Evolutionary conservation across 2,113 vertebrate genomes (phyloP).

Genomic region (Bambusicola thoracicus): DNA sequence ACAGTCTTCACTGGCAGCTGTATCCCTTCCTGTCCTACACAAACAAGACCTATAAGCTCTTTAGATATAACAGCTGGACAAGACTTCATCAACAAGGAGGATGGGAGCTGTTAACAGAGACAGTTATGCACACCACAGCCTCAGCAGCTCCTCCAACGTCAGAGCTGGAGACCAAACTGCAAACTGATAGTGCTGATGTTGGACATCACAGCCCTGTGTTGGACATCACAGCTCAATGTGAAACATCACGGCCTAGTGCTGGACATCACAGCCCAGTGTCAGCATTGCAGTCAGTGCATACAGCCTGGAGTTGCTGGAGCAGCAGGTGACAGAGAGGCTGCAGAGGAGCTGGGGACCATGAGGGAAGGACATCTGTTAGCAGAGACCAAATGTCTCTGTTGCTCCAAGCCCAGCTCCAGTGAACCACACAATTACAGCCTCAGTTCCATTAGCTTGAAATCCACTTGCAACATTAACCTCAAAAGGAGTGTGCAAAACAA

Average conservation of each 20-base stretch:
- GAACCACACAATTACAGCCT: slow-evolving; percentile 8
- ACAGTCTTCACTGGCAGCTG: background rate
- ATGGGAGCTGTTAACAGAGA: background rate
- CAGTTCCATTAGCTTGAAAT: slow-evolving; percentile 32
- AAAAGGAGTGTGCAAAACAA: background rate
- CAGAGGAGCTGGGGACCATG: background rate
- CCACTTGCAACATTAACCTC: slow-evolving; percentile 43
- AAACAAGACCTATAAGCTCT: background rate
- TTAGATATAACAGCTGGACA: background rate
- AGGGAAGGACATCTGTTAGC: background rate
- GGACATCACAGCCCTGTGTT: background rate
- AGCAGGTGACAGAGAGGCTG: background rate
- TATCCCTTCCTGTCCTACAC: background rate
- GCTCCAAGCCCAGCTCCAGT: background rate
- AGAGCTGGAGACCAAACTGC: background rate
- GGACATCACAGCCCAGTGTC: background rate
- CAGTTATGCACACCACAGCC: fast-evolving
- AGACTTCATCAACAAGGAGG: background rate
- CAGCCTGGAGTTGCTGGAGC: background rate
- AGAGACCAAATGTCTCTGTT: background rate
- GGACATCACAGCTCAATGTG: background rate
- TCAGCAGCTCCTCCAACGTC: fast-evolving
- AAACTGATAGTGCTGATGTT: background rate
- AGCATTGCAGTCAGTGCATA: background rate
- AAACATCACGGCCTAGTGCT: too few species aligned